Evolutionary conservation across 2,888 invertebrate genomes (phyloP).

Genomic region (Lingula anatina): DNA sequence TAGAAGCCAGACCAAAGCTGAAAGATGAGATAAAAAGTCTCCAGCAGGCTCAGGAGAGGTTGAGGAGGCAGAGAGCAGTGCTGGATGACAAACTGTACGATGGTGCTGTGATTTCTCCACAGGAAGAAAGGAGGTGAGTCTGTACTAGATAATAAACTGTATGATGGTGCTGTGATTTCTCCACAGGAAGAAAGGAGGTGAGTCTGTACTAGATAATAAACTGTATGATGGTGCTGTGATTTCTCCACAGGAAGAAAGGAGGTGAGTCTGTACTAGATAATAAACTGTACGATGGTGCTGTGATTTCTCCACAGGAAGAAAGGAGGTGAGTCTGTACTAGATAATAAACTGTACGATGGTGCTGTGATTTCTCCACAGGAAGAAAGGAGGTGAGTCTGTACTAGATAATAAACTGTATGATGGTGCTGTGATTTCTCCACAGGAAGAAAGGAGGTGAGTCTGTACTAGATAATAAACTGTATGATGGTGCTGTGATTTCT

Average conservation of each 20-base stretch:
- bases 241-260: conserved; percentile 42
- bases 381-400: conserved; percentile 37
- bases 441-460: conserved; percentile 44
- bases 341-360: conserved; percentile 44
- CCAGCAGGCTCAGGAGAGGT: conserved; percentile 31
- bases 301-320: conserved; percentile 43
- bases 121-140: conserved; percentile 45
- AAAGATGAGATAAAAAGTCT: conserved; percentile 36
- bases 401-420: conserved; percentile 45
- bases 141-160: no score
- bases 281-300: conserved; percentile 40
- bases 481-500: conserved; percentile 39
- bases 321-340: conserved; percentile 36
- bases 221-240: conserved; percentile 41
- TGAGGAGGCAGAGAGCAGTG: conserved; percentile 29
- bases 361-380: conserved; percentile 37
- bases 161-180: no score
- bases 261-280: conserved; percentile 35
- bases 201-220: conserved; percentile 38
- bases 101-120: conserved; percentile 35
- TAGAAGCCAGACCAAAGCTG: conserved; percentile 22
- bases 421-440: conserved; percentile 35
- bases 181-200: no score
- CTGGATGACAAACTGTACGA: conserved; percentile 44
- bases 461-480: conserved; percentile 41